Conservation (phyloP, 2,797 vertebrate species). For the Tolypeutes matacus region DNA sequence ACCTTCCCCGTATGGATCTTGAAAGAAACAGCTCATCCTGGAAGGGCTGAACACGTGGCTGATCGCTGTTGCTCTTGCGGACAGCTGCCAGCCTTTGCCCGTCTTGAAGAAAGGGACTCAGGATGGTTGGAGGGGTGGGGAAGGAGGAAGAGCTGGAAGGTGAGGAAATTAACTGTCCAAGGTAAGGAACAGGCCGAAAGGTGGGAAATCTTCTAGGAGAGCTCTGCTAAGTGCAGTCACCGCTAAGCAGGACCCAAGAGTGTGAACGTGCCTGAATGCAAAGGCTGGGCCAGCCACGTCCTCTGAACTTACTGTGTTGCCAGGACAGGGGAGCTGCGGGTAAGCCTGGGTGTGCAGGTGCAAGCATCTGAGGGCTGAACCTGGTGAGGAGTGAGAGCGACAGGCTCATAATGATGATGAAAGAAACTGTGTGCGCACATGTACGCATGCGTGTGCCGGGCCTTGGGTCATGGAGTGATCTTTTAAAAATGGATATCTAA, state of each 20-base stretch:
- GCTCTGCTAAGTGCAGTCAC: not conserved
- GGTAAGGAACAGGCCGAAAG: not conserved
- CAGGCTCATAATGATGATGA: not conserved
- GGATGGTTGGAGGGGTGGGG: not conserved
- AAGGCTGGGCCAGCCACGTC: not conserved
- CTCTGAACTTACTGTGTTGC: not conserved
- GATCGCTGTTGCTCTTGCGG: not conserved
- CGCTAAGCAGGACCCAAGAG: not conserved
- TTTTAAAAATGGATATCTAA: not conserved
- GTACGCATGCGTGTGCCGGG: not conserved
- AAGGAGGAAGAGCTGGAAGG: not conserved
- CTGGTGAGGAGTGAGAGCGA: not conserved
- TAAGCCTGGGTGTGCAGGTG: not conserved
- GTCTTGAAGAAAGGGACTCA: not conserved
- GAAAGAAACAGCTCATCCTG: not conserved
- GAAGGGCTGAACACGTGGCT: not conserved
- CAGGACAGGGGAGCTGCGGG: not conserved
- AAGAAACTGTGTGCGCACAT: not conserved
- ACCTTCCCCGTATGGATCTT: not conserved
- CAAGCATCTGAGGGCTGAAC: not conserved
- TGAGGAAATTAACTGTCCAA: not conserved
- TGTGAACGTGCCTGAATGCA: not conserved
- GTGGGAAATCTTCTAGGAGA: not conserved
- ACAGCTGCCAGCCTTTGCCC: no score
- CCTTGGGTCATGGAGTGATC: not conserved